phyloP scores from a whole-genome alignment of 1,140 invertebrate genomes.

The Listronotus bonariensis region DNA sequence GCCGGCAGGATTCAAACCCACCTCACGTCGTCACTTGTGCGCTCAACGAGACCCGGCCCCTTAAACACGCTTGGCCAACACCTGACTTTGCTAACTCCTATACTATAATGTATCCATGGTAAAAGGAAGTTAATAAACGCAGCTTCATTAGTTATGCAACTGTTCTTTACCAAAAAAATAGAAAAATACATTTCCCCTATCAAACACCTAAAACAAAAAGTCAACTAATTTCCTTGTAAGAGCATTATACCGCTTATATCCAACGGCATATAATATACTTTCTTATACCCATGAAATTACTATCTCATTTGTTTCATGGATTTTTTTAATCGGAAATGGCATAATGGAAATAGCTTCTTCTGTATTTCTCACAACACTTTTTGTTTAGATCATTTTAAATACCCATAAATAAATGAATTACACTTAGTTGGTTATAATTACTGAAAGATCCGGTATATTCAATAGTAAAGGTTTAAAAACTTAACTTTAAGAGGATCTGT shows the following conservation, averaged over 20 bases:
- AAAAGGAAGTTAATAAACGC: too few species aligned
- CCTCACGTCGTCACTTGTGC: too few species aligned
- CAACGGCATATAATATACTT: slow-evolving; percentile 10
- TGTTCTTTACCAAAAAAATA: not conserved
- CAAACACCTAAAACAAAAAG: not conserved
- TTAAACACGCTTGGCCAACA: too few species aligned
- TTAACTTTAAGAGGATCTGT: too few species aligned
- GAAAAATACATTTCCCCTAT: slow-evolving; percentile 1
- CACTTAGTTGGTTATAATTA: too few species aligned
- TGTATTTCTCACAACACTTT: slow-evolving; percentile 1
- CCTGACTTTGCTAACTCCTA: too few species aligned
- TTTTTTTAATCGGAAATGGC: slow-evolving; percentile 7
- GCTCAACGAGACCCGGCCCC: too few species aligned
- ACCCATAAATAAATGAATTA: not conserved
- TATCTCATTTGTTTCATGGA: slow-evolving; percentile 10
- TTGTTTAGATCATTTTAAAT: not conserved
- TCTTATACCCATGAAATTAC: slow-evolving; percentile 9
- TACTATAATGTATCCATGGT: too few species aligned
- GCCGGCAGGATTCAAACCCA: too few species aligned
- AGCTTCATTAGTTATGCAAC: too few species aligned
- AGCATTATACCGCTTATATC: not conserved
- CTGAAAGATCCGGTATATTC: too few species aligned
- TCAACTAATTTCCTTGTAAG: slow-evolving; percentile 9
- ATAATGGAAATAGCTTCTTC: slow-evolving; percentile 7
- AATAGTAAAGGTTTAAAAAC: too few species aligned